Evolutionary conservation across 2,797 vertebrate species (phyloP).

Genomic region (Dallia pectoralis): DNA sequence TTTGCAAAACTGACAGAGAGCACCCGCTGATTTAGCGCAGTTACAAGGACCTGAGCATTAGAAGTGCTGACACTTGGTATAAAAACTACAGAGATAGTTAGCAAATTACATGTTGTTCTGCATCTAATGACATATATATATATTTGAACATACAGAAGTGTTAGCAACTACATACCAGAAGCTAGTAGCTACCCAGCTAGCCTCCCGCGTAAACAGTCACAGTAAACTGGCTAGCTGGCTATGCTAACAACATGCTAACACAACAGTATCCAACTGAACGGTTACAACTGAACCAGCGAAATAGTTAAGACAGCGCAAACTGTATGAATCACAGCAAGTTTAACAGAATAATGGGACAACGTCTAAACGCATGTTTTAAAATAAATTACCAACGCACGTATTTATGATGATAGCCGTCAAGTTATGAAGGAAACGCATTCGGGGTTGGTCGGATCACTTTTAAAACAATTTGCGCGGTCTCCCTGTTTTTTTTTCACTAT

Average conservation of each 20-base stretch:
- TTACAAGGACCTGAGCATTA: not conserved
- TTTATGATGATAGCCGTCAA: not conserved
- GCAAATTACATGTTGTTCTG: not conserved
- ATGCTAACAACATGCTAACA: not conserved
- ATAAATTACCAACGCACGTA: not conserved
- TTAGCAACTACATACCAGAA: not conserved
- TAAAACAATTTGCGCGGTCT: not conserved
- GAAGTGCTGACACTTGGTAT: not conserved
- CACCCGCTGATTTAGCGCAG: not conserved
- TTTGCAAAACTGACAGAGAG: not conserved
- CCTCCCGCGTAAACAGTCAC: conserved; percentile 10
- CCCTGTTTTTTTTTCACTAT: not conserved
- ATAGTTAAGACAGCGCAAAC: not conserved
- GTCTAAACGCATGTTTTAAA: not conserved
- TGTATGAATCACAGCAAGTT: not conserved
- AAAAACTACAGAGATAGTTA: not conserved
- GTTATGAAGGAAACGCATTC: not conserved
- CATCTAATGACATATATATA: not conserved
- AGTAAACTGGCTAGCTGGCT: not conserved
- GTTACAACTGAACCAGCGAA: no score
- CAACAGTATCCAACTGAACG: no score
- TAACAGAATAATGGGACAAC: no score
- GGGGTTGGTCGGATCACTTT: not conserved
- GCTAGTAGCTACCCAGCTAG: not conserved
- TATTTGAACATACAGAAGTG: not conserved